Evolutionary conservation across 2,113 vertebrate genomes (phyloP), one percentile per base, ranked within the genome.

Genomic region (Poecilia latipinna): DNA sequence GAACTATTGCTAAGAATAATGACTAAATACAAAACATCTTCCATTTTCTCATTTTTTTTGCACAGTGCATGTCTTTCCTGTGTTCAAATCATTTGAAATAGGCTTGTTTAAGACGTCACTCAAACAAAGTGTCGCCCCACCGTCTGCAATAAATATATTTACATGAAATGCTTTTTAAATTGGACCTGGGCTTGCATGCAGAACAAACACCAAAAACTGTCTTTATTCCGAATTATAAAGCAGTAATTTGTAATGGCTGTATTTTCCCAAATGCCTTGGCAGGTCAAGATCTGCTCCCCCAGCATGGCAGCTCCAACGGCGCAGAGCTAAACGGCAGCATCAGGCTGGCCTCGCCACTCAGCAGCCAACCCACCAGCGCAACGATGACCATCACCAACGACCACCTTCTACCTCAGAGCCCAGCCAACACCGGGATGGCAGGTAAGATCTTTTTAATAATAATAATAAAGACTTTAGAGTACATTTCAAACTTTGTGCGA

Each of bases 251-350:
- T 4, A 48, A 19, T 19, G 5, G 17, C 17, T 19, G 5, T 48
- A 48, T 48, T 48, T 48, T 7, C 4, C 13, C 4, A 39, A 57
- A 19, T 35, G 8, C 24, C 2, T 57, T 35, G 72, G 62, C 78
- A 97, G 97, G 96, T 79, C 96, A 97, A 77, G 95, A 96, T 85
- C 94, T 98, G 33, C 93, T 97, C 73, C 91, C 94, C 1, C 94
- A 93, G 64, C 95, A 95, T 73, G 93, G 82, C 84, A 85, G 92
- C 65, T 19, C 90, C 19, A 93, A 90, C 71, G 88, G 86, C 28
- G 81, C 82, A 44, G 96, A 97, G 69, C 86, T 97, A 42, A 96
- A 91, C 4, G 91, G 94, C 37, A 93, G 94, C 66, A 91, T 97
- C 67, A 88, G 96, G 65, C 78, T 97, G 74, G 88, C 94, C 4